These are phyloP conservation scores for Myxocyprinus asiaticus DNA, from an alignment of 2,113 vertebrate species.

Conservation along the genomic window DNA sequence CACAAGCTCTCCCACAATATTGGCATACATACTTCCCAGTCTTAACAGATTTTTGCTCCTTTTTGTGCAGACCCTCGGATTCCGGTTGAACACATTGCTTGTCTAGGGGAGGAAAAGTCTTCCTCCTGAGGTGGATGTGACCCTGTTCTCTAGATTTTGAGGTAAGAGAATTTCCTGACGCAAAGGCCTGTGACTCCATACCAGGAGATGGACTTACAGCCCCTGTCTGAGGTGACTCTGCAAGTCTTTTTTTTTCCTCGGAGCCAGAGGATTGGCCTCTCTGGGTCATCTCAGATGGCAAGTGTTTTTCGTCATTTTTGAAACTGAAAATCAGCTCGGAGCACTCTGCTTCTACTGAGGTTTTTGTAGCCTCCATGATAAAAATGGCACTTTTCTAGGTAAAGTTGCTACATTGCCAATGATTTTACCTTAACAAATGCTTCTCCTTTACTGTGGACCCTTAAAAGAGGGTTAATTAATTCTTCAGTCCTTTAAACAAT, in stretches of 20 bases:
- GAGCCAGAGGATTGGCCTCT: constrained; percentile 31
- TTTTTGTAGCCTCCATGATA: constrained; percentile 93
- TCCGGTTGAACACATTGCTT: constrained; percentile 86
- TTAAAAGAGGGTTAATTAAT: too few species aligned
- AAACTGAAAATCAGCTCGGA: constrained; percentile 68
- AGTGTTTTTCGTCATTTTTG: constrained; percentile 31
- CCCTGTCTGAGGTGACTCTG: constrained; percentile 28
- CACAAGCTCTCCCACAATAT: constrained; percentile 96
- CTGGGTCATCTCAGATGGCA: constrained; percentile 39
- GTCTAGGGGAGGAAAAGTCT: constrained; percentile 82
- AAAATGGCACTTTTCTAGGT: constrained; percentile 68
- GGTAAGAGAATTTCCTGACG: constrained; percentile 69
- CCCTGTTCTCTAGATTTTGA: constrained; percentile 78
- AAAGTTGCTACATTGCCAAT: constrained; percentile 43
- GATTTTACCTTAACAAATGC: too few species aligned
- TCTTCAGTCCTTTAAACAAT: too few species aligned
- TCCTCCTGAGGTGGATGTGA: constrained; percentile 80
- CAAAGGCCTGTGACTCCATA: constrained; percentile 48
- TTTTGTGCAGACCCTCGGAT: constrained; percentile 82
- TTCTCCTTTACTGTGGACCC: too few species aligned
- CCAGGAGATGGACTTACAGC: constrained; percentile 36
- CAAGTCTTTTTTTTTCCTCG: constrained; percentile 43
- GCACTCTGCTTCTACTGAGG: constrained; percentile 83
- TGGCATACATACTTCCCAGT: constrained; percentile 97
- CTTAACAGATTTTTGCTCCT: constrained; percentile 93